Base-by-base conservation (phyloP, 1,140 invertebrate genomes). In the Musca vetustissima region DNA sequence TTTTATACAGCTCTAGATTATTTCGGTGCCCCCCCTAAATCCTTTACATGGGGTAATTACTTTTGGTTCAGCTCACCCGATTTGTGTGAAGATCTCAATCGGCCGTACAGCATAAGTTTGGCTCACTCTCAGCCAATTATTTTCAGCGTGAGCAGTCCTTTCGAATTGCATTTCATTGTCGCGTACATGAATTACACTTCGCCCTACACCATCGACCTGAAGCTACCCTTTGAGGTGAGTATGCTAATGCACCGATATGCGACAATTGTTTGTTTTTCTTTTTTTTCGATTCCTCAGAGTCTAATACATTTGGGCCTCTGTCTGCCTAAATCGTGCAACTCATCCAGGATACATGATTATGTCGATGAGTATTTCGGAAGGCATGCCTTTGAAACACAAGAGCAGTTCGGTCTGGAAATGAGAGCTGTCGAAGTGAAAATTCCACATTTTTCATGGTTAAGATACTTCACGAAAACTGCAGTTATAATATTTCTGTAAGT, bases 351-450 rank as follows among this genome's bases (percentile, higher is more conserved):
- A 55, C 17, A 28, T 48, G 17, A 53, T 8, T 73, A 68, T 47
- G 55, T 53, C 8, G 66, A 69, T 32, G 6, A 28, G 8, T 68
- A 70, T 71, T 80, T 80, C 72, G 57, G 52, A 55, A 36, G 72
- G 69, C 71, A 72, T 36, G 47, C 47, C 14, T 64, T 76, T 70
- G 67, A 76, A 71, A 64, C 73, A 70, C 72, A 78, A 69, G 69
- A 74, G 67, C 74, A 73, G 69, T 81, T 76, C 66, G 49, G 72
- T 72, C 72, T 81, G 69, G 64, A 79, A 55, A 22, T 75, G 55
- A 69, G 70, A 61, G 25, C 69, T 19, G 32, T 75, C n/a, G 57
- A 73, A 59, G 68, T 68, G 59, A 61, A 68, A 70, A 67, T 55
- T 69, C 71, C 70, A 25, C 48, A 72, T 74, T 72, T 79, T 69